These are phyloP conservation scores for Cuniculus paca DNA, from an alignment of 2,797 vertebrate species.

Conservation along the genomic window DNA sequence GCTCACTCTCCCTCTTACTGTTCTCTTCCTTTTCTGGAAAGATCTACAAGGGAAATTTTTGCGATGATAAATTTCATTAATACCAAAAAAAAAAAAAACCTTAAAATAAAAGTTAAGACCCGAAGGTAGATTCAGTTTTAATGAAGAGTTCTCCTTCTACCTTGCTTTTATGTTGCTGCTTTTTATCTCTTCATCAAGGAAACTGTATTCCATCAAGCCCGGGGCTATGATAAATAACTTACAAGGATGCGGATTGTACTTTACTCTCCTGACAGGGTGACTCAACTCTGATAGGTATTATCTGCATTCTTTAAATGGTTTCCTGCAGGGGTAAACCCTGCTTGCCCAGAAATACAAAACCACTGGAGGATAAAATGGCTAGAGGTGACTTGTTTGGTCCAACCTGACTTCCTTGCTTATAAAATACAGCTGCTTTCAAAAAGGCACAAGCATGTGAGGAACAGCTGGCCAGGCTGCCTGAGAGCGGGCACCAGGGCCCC, in stretches of 20 bases:
- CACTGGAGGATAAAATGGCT: not conserved
- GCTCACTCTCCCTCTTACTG: not conserved
- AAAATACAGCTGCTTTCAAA: constrained; percentile 25
- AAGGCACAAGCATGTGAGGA: not conserved
- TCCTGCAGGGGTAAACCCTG: constrained; percentile 72
- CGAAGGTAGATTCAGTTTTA: constrained; percentile 85
- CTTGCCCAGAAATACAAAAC: constrained; percentile 58
- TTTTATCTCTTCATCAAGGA: constrained; percentile 91
- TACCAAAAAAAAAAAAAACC: constrained; percentile 17
- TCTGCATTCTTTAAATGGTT: constrained; percentile 84
- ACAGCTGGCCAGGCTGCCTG: not conserved
- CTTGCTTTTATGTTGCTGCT: constrained; percentile 86
- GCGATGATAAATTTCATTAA: constrained; percentile 59
- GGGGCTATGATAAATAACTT: constrained; percentile 88
- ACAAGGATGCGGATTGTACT: constrained; percentile 85
- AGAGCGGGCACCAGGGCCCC: not conserved
- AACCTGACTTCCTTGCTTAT: constrained; percentile 46
- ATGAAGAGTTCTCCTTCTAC: constrained; percentile 84
- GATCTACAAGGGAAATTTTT: constrained; percentile 63
- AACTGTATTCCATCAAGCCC: constrained; percentile 87
- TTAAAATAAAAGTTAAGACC: constrained; percentile 70
- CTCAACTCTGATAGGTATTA: constrained; percentile 83
- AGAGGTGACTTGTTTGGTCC: not conserved
- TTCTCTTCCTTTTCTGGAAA: constrained; percentile 59
- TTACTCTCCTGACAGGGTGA: constrained; percentile 83